Evolutionary conservation across 2,113 vertebrate genomes (phyloP), one percentile per base, ranked within the genome.

Genomic region (Passer montanus): DNA sequence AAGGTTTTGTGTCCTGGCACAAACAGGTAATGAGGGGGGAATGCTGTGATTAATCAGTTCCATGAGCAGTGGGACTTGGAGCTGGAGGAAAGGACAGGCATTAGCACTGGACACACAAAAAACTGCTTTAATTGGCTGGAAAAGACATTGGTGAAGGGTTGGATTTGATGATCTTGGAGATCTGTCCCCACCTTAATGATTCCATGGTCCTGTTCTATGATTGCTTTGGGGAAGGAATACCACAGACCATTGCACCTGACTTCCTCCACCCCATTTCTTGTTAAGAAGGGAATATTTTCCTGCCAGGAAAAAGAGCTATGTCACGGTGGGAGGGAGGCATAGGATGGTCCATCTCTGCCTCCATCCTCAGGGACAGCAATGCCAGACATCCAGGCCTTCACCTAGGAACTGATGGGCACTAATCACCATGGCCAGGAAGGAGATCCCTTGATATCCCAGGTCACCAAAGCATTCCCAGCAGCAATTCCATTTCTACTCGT

Each of bases 1-100:
- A 64, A 94, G 62, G 60, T 86, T 94, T 81, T 86, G 76, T 84
- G 39, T 86, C 83, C 94, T 94, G 76, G 90, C 90, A 91, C 80
- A n/a, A 0, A 0, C 87, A 94, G 90, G 93, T 86, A 84, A 59
- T 11, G 37, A 59, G 64, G 0, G 4, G 44, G 68, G 93, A 93
- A 73, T 4, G 66, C 44, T 89, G 76, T 30, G 56, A 60, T 68
- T 50, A 8, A 49, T 26, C 8, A 76, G 88, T 37, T 67, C 67
- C 21, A 3, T 3, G 58, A 72, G 55, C 59, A 83, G 43, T 5
- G 41, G 15, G 68, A 72, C 60, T 78, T 7, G 19, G 64, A 88
- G 46, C 14, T 64, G 73, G 79, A 92, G 15, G 23, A 62, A 93
- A 23, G 76, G 73, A 53, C 44, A 12, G 1, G 35, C 30, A 46